These are phyloP conservation scores for Scolopax bukidnonensis DNA, from an alignment of 2,797 vertebrate species.

Conservation along the genomic window DNA sequence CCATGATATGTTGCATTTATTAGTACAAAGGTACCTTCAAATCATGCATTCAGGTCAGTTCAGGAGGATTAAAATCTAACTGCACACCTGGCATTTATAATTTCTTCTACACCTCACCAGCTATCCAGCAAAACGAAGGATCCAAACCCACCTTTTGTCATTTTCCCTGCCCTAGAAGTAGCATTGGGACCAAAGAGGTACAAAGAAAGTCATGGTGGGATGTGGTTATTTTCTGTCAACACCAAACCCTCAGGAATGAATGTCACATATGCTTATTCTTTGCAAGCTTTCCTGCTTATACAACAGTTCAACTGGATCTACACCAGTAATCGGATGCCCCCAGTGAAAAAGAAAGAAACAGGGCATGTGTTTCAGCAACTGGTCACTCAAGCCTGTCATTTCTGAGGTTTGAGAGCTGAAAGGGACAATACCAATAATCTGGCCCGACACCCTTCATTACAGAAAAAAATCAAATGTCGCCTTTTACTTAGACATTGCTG, in stretches of 20 bases:
- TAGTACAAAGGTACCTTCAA: neutral
- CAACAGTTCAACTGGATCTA: neutral
- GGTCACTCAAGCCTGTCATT: neutral
- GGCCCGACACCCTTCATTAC: conserved; percentile 10
- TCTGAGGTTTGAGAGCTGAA: conserved; percentile 9
- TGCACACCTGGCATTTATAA: accelerated
- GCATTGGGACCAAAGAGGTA: neutral
- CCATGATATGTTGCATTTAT: neutral
- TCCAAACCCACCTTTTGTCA: neutral
- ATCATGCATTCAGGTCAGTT: neutral
- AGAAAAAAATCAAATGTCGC: neutral
- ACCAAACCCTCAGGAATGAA: neutral
- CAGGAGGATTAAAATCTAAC: neutral
- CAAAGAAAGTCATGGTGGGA: neutral
- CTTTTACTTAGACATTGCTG: neutral
- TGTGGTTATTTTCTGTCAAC: neutral
- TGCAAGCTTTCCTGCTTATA: neutral
- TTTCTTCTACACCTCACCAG: neutral
- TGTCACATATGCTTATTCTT: neutral
- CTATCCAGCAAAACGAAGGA: neutral
- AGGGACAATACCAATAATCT: conserved; percentile 17
- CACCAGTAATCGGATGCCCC: neutral
- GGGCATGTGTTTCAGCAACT: neutral
- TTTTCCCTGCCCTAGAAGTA: neutral
- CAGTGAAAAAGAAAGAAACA: neutral